A percentile compares a stretch with the other conserved stretches of the same genome.
phyloP scores from a whole-genome alignment of 2,113 vertebrate genomes.

The Pterocles orientalis region DNA sequence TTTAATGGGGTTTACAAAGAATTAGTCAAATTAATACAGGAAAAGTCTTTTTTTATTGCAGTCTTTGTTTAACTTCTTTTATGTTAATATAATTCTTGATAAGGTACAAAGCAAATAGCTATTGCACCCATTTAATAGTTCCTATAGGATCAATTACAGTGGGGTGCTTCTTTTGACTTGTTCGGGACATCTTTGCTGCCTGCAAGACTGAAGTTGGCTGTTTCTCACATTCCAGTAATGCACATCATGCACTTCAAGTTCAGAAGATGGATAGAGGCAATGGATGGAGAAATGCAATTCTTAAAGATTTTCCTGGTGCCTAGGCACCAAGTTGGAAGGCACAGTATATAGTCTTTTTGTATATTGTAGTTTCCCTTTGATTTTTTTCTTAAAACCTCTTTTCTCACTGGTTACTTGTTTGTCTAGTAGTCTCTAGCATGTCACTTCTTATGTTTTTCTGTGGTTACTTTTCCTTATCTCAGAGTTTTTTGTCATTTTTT shows the following conservation, averaged over 20 bases:
- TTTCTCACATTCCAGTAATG: background rate
- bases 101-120: background rate
- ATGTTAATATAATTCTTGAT: background rate
- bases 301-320: background rate
- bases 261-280: background rate
- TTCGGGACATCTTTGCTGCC: background rate
- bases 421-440: background rate
- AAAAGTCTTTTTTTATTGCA: background rate
- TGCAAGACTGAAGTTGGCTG: background rate
- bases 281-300: background rate
- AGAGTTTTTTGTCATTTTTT: background rate
- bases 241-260: background rate
- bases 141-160: background rate
- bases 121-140: background rate
- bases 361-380: background rate
- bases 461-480: background rate
- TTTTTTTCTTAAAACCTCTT: background rate
- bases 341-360: background rate
- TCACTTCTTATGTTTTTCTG: background rate
- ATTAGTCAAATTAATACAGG: background rate
- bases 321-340: background rate
- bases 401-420: background rate
- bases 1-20: background rate
- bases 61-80: background rate
- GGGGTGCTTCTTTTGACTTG: background rate